A percentile compares a stretch with the other conserved stretches of the same genome.
Conservation (phyloP, 2,888 invertebrate species). For the Celastrina argiolus region DNA sequence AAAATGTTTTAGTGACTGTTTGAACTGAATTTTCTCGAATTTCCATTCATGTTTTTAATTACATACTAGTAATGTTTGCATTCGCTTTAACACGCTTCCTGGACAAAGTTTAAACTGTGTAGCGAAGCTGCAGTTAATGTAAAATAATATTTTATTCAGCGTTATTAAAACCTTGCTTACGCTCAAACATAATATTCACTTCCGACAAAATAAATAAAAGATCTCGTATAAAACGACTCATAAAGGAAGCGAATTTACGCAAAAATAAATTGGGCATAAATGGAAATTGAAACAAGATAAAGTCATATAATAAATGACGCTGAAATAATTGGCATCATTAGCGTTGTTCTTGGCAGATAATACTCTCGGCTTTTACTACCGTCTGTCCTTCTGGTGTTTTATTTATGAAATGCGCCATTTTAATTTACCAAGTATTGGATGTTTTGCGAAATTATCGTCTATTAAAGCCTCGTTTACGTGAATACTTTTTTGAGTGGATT, state of each 20-base stretch:
- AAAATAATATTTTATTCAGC: too few species aligned
- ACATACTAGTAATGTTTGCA: too few species aligned
- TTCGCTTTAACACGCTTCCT: too few species aligned
- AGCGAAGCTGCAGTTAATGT: too few species aligned
- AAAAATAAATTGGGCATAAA: conserved; percentile 4
- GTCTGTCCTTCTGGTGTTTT: neutral
- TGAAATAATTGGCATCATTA: neutral
- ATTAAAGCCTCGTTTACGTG: neutral
- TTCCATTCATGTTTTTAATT: too few species aligned
- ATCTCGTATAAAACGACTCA: too few species aligned
- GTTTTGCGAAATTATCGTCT: neutral
- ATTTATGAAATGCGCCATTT: neutral
- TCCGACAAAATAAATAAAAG: too few species aligned
- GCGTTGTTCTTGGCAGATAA: neutral
- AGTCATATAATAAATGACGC: neutral
- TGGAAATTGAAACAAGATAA: neutral
- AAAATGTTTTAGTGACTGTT: too few species aligned
- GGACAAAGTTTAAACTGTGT: too few species aligned
- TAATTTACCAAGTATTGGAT: neutral
- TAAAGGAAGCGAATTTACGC: neutral
- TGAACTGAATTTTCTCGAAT: too few species aligned
- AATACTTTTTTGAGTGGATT: neutral
- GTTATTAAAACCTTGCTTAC: too few species aligned
- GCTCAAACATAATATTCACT: too few species aligned
- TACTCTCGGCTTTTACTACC: neutral